Evolutionary conservation across 1,140 invertebrate genomes (phyloP).

Genomic region (Trichonephila clavata): DNA sequence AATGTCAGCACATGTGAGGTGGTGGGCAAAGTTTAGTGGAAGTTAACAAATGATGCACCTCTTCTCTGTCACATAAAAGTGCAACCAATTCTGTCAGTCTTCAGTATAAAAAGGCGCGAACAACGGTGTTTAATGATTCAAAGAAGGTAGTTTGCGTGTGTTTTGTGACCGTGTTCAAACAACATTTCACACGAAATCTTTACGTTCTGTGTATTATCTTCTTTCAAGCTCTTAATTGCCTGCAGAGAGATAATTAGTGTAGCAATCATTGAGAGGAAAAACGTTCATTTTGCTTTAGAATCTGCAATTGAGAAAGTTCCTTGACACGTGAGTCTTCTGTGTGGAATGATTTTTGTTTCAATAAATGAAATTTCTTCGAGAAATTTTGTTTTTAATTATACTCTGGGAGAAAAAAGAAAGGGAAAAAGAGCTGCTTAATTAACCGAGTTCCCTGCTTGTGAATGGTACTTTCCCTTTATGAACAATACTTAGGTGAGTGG

Average conservation of each 20-base stretch:
- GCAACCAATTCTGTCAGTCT: slow-evolving; percentile 38
- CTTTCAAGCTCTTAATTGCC: slow-evolving; percentile 63
- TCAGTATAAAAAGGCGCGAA: slow-evolving; percentile 67
- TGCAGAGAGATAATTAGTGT: slow-evolving; percentile 68
- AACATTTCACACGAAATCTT: slow-evolving; percentile 65
- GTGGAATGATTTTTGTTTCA: slow-evolving; percentile 40
- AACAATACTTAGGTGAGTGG: background rate
- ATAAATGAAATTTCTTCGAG: slow-evolving; percentile 25
- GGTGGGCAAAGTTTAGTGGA: background rate
- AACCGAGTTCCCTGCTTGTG: background rate
- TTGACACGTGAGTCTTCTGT: slow-evolving; percentile 15
- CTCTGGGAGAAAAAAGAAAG: background rate
- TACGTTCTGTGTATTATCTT: slow-evolving; percentile 39
- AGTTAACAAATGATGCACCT: slow-evolving; percentile 45
- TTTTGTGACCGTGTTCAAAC: slow-evolving; percentile 55
- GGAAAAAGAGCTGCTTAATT: background rate
- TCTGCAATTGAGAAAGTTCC: slow-evolving; percentile 30
- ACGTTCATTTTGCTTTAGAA: slow-evolving; percentile 2
- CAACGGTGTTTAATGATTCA: slow-evolving; percentile 63
- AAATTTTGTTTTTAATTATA: slow-evolving; percentile 1
- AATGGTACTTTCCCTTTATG: background rate
- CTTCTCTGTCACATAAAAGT: slow-evolving; percentile 26
- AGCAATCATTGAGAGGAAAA: slow-evolving; percentile 33
- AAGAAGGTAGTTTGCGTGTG: slow-evolving; percentile 56
- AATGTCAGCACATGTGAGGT: background rate